These are phyloP conservation scores for Cetoscarus ocellatus DNA, from an alignment of 2,797 vertebrate genomes.

Conservation along the genomic window DNA sequence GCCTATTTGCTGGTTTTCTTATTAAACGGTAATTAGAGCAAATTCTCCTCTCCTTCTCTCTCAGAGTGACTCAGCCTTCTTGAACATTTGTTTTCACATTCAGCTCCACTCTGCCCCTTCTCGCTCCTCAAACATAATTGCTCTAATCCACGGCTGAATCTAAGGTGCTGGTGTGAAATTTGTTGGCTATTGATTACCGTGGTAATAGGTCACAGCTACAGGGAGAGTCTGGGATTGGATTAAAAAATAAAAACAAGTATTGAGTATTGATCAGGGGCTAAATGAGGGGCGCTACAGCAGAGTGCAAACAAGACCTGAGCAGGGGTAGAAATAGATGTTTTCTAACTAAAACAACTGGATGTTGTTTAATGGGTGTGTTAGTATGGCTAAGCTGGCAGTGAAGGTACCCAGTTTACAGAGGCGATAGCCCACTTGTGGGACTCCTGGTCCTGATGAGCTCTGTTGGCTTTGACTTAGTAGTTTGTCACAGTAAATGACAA, in stretches of 20 bases:
- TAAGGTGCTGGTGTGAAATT: conserved; percentile 27
- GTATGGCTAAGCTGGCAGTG: no score
- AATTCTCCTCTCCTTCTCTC: neutral
- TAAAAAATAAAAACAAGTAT: conserved; percentile 34
- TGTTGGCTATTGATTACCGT: conserved; percentile 59
- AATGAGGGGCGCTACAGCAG: neutral
- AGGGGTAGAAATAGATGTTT: neutral
- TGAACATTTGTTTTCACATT: conserved; percentile 22
- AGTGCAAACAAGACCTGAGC: conserved; percentile 6
- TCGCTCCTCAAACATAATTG: conserved; percentile 37
- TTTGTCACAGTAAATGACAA: no score
- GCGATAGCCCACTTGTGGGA: no score
- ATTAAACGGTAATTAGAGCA: neutral
- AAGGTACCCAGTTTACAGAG: no score
- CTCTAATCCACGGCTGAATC: conserved; percentile 46
- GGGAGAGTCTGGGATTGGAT: conserved; percentile 31
- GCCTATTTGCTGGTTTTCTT: neutral
- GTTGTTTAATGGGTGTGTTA: no score
- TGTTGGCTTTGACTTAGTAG: no score
- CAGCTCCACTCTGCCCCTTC: conserved; percentile 5
- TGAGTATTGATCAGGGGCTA: conserved; percentile 26
- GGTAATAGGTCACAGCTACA: conserved; percentile 43
- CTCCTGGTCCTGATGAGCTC: no score
- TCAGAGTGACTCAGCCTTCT: conserved; percentile 25
- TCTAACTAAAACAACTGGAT: neutral